A percentile compares a stretch with the other conserved stretches of the same genome.
Evolutionary conservation across 2,797 vertebrate species (phyloP).

Genomic region (Anomalospiza imberbis): DNA sequence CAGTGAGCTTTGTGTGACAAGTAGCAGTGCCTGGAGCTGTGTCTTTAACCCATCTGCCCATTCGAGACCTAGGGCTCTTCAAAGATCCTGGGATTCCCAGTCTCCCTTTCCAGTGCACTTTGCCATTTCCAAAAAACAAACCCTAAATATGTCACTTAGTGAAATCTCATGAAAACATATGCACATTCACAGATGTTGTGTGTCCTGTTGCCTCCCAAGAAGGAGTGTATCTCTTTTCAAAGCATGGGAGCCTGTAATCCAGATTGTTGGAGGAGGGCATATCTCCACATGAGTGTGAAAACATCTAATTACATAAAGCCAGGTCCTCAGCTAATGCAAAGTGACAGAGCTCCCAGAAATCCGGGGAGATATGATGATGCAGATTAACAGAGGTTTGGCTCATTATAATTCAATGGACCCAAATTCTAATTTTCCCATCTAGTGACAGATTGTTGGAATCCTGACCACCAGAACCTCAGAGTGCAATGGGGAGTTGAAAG

Average conservation of each 20-base stretch:
- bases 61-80: neutral
- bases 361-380: neutral
- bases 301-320: conserved; percentile 27
- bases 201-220: neutral
- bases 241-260: neutral
- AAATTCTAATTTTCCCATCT: conserved; percentile 2
- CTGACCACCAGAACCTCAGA: neutral
- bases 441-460: conserved; percentile 37
- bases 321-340: conserved; percentile 34
- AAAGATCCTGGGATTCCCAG: neutral
- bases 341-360: conserved; percentile 36
- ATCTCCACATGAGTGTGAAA: conserved; percentile 38
- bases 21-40: neutral
- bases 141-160: neutral
- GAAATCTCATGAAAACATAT: neutral
- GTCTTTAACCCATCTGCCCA: neutral
- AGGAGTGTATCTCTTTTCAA: neutral
- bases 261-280: neutral
- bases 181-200: neutral
- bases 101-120: neutral
- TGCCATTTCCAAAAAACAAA: neutral
- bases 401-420: neutral
- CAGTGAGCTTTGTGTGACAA: neutral
- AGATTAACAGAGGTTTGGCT: conserved; percentile 24
- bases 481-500: neutral